A percentile compares a stretch with the other conserved stretches of the same genome.
phyloP scores from a whole-genome alignment of 1,140 invertebrate species.

The Calliopsis andreniformis region DNA sequence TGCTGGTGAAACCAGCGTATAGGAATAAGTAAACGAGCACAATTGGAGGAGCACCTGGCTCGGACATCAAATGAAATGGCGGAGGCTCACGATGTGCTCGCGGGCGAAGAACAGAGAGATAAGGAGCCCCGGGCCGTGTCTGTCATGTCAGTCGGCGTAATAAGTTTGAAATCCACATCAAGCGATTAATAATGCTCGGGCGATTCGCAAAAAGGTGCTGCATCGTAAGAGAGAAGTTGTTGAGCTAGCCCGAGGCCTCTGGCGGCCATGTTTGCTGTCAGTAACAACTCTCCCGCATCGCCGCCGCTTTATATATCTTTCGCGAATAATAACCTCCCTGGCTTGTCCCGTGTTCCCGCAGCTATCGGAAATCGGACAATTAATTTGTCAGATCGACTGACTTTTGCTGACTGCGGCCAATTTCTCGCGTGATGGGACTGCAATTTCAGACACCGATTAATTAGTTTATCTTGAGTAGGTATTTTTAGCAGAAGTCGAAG shows the following conservation, averaged over 20 bases:
- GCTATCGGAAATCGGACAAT: slow-evolving; percentile 45
- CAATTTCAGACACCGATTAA: slow-evolving; percentile 27
- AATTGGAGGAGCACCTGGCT: slow-evolving; percentile 65
- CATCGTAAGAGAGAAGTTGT: slow-evolving; percentile 69
- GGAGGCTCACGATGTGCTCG: slow-evolving; percentile 31
- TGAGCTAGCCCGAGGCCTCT: slow-evolving; percentile 68
- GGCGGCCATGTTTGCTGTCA: slow-evolving; percentile 75
- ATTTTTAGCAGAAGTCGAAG: background rate
- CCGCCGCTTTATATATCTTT: slow-evolving; percentile 57
- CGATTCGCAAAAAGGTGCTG: slow-evolving; percentile 74
- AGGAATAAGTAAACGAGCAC: slow-evolving; percentile 24
- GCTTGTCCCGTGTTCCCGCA: background rate
- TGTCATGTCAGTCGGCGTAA: slow-evolving; percentile 73
- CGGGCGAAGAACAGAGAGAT: slow-evolving; percentile 47
- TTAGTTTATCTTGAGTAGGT: background rate
- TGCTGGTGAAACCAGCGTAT: no score
- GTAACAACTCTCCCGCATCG: slow-evolving; percentile 73
- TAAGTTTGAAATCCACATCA: slow-evolving; percentile 77
- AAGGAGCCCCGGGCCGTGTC: slow-evolving; percentile 65
- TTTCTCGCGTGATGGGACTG: no score
- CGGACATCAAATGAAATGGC: slow-evolving; percentile 67
- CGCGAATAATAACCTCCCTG: slow-evolving; percentile 57
- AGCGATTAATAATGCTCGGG: slow-evolving; percentile 76
- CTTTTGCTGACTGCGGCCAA: no score
- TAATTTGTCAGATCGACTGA: slow-evolving; percentile 59